phyloP scores from a whole-genome alignment of 2,888 invertebrate species.

The Litoditis marina region DNA sequence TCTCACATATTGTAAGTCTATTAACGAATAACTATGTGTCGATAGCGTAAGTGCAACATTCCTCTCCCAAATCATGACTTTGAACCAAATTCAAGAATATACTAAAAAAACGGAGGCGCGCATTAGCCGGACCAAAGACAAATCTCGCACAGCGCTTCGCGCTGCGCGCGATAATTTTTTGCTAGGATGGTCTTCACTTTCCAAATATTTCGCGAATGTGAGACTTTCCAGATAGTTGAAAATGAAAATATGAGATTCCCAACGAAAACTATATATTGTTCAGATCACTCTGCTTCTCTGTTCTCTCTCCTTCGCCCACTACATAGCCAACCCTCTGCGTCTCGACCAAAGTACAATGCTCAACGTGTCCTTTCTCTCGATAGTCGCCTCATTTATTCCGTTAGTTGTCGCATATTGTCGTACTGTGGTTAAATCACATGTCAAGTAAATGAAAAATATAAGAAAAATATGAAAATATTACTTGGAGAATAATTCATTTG shows the following conservation, averaged over 20 bases:
- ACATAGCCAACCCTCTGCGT: slow-evolving; percentile 12
- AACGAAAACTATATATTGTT: neutral
- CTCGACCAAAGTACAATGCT: slow-evolving; percentile 12
- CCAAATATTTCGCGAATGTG: neutral
- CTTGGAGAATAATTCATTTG: too few species aligned
- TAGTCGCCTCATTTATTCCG: slow-evolving; percentile 7
- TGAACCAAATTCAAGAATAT: too few species aligned
- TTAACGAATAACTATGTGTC: too few species aligned
- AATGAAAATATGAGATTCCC: neutral
- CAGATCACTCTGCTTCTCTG: slow-evolving; percentile 10
- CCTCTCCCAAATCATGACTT: too few species aligned
- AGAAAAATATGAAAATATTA: slow-evolving; percentile 3
- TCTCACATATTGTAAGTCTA: too few species aligned
- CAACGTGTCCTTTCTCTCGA: slow-evolving; percentile 3
- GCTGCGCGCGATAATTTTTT: neutral
- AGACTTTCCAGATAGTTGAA: neutral
- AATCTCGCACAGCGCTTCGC: too few species aligned
- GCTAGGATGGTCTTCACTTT: too few species aligned
- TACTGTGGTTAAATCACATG: too few species aligned
- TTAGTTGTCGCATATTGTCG: neutral
- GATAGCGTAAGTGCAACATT: too few species aligned
- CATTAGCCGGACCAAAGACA: too few species aligned
- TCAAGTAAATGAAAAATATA: neutral
- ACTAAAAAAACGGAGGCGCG: too few species aligned
- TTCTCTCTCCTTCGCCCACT: slow-evolving; percentile 15